Conservation (phyloP, 92 coral and sea anemone species). For the Pocillopora grandis region DNA sequence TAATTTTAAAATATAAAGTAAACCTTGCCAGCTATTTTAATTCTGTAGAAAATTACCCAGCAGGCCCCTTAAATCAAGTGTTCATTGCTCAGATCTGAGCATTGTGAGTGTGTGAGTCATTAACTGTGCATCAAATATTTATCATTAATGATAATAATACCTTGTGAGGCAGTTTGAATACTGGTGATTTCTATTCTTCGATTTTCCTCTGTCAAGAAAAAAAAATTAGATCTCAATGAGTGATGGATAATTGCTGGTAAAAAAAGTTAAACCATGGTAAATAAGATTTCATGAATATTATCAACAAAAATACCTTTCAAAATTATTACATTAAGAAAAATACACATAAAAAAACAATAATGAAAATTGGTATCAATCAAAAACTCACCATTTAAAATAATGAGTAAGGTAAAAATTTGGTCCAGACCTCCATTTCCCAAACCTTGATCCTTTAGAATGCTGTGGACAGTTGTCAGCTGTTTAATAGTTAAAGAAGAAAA, state of each 20-base stretch:
- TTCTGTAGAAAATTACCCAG: too few relatives aligned
- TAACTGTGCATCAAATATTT: not conserved
- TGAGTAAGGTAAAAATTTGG: not conserved
- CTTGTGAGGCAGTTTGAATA: slow-evolving; percentile 18
- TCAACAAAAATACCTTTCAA: too few relatives aligned
- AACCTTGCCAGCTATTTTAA: too few relatives aligned
- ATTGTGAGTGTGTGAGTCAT: not conserved
- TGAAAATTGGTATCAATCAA: not conserved
- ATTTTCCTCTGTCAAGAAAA: slow-evolving; percentile 12
- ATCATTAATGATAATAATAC: not conserved
- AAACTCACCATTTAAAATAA: slow-evolving; percentile 38
- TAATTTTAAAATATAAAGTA: too few relatives aligned
- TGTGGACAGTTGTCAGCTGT: slow-evolving; percentile 40
- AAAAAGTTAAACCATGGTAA: too few relatives aligned
- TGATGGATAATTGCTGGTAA: not conserved
- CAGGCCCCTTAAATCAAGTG: too few relatives aligned
- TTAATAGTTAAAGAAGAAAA: not conserved
- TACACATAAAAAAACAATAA: not conserved
- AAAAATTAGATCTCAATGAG: not conserved
- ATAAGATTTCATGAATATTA: too few relatives aligned
- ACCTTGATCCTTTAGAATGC: slow-evolving; percentile 49
- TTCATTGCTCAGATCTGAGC: too few relatives aligned
- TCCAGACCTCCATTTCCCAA: slow-evolving; percentile 45
- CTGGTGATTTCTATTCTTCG: slow-evolving; percentile 26
- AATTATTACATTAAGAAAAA: not conserved